Base-by-base conservation (phyloP, 2,888 invertebrate genomes). In the Hyles lineata region DNA sequence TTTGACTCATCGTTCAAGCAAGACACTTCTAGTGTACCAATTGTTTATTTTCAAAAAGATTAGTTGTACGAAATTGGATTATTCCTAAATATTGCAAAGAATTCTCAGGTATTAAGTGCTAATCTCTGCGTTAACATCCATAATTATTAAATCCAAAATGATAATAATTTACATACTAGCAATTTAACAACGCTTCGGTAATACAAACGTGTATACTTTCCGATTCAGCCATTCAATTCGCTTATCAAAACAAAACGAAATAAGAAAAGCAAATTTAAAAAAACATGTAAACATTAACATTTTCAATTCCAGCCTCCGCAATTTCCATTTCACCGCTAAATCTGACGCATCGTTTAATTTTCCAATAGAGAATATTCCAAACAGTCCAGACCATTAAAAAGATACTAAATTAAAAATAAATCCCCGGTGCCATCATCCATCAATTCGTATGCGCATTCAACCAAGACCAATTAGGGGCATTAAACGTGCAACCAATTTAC, bases 401-500 rank as follows among this genome's bases (percentile, higher is more conserved):
- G 15, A 50, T 50, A 63, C n/a, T 19, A 23, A 23, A 43, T 50
- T 67, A 67, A 67, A 67, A 50, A 67, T 67, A 43, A 43, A 67
- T 67, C 5, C 23, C 9, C n/a, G 9, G 67, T 67, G 50, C 43
- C 43, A 50, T 67, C 63, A 74, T 76, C 76, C 78, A 82, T 81
- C 80, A 79, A 79, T 76, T 76, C 71, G 75, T 74, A 72, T 79
- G 23, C 52, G 74, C 77, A 79, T 77, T 80, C 80, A 81, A 81
- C 81, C 80, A 78, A 80, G 80, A 80, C 83, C 86, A 88, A 87
- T 87, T 87, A 87, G 80, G 75, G 78, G 76, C 78, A 82, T 82
- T 82, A 80, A 82, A 82, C 74, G 77, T 76, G 78, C 77, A 76
- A 79, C 78, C 76, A 80, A 82, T 82, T 80, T 80, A 80, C 79